A percentile compares a stretch with the other conserved stretches of the same genome.
phyloP scores from a whole-genome alignment of 92 coral and sea anemone genomes.

The Epizoanthus ramosus region DNA sequence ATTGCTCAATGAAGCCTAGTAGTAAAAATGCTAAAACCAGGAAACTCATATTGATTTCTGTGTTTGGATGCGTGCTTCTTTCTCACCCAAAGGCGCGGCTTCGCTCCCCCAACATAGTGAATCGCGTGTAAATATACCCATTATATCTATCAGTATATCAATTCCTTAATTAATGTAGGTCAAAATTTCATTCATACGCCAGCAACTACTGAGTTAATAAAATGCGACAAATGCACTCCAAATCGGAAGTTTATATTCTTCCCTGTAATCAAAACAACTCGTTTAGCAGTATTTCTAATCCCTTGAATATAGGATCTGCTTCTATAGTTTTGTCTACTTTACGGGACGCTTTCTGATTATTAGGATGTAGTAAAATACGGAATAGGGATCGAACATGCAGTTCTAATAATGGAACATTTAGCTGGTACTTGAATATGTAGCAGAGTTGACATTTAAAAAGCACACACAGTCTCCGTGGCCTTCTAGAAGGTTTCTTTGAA shows the following conservation, averaged over 20 bases:
- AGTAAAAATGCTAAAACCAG: neutral
- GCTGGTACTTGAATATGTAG: neutral
- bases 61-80: neutral
- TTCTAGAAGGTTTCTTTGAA: conserved; percentile 13
- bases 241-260: neutral
- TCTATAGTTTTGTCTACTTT: neutral
- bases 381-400: no score
- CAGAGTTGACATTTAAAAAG: neutral
- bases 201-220: no score
- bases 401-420: neutral
- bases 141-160: neutral
- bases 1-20: neutral
- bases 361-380: neutral
- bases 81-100: neutral
- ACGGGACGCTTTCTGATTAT: neutral
- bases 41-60: neutral
- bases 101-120: neutral
- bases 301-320: neutral
- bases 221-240: neutral
- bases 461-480: neutral
- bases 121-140: neutral
- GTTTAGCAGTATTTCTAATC: neutral
- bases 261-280: neutral
- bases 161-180: neutral
- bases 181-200: neutral